phyloP scores from a whole-genome alignment of 2,113 vertebrate species.

The Erythrocebus patas region DNA sequence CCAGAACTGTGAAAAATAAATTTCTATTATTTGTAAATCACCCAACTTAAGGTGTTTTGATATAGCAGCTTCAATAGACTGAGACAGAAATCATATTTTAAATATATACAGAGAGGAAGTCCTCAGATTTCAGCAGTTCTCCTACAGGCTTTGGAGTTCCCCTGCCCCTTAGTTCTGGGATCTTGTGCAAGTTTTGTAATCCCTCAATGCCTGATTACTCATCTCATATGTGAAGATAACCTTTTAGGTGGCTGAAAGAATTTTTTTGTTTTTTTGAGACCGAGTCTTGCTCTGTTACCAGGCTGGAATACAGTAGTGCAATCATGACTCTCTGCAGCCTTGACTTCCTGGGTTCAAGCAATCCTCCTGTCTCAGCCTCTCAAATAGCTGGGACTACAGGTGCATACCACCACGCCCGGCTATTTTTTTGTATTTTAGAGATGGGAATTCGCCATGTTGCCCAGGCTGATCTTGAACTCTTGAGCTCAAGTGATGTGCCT shows the following conservation, averaged over 20 bases:
- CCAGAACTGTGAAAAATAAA: not conserved
- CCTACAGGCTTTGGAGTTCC: not conserved
- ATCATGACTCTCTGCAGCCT: no score
- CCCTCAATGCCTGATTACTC: not conserved
- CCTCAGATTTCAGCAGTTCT: not conserved
- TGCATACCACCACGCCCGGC: fast-evolving
- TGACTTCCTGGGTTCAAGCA: no score
- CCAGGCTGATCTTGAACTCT: no score
- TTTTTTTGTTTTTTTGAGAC: no score
- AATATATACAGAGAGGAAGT: not conserved
- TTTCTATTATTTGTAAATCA: not conserved
- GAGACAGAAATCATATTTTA: not conserved
- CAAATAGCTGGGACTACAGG: no score
- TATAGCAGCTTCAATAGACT: not conserved
- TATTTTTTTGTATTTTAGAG: no score
- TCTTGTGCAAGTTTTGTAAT: not conserved
- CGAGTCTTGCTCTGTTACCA: no score
- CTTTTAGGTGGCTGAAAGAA: not conserved
- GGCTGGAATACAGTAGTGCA: no score
- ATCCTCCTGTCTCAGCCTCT: no score
- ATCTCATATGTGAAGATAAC: not conserved
- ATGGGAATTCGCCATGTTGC: no score
- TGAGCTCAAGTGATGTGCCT: no score
- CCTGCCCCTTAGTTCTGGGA: not conserved
- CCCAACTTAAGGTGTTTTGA: not conserved